These are phyloP conservation scores for Temnothorax ravouxi DNA, from an alignment of 2,888 invertebrate species.

Conservation along the genomic window DNA sequence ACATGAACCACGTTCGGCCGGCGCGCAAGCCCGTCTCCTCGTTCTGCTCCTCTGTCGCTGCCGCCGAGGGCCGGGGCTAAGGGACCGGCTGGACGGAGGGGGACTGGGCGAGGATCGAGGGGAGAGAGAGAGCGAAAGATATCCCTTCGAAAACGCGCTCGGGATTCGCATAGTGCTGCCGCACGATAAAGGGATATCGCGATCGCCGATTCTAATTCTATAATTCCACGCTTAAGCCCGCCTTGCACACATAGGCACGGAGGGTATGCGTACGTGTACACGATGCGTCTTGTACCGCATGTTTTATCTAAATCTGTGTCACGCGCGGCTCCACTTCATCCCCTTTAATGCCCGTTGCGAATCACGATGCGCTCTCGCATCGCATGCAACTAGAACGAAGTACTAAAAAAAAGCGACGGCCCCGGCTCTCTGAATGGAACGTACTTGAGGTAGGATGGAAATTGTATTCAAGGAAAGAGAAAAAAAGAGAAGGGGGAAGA, in stretches of 20 bases:
- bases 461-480: constrained; percentile 32
- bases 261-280: background rate
- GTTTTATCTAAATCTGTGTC: constrained; percentile 82
- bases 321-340: constrained; percentile 76
- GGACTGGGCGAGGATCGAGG: background rate
- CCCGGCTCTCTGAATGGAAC: constrained; percentile 28
- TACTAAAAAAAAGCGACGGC: constrained; percentile 20
- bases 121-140: constrained; percentile 28
- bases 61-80: background rate
- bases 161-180: constrained; percentile 57
- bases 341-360: constrained; percentile 73
- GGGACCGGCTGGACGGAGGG: background rate
- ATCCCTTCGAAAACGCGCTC: constrained; percentile 53
- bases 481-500: background rate
- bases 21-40: constrained; percentile 29
- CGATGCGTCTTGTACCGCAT: constrained; percentile 45
- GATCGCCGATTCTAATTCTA: constrained; percentile 80
- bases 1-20: constrained; percentile 45
- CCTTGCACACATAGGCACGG: background rate
- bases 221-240: constrained; percentile 79
- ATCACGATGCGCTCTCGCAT: constrained; percentile 28
- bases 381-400: constrained; percentile 27
- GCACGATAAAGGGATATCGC: constrained; percentile 80
- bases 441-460: constrained; percentile 38
- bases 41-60: constrained; percentile 37